A percentile compares a stretch with the other conserved stretches of the same genome.
phyloP scores from a whole-genome alignment of 2,888 invertebrate genomes.

The Monopis laevigella region DNA sequence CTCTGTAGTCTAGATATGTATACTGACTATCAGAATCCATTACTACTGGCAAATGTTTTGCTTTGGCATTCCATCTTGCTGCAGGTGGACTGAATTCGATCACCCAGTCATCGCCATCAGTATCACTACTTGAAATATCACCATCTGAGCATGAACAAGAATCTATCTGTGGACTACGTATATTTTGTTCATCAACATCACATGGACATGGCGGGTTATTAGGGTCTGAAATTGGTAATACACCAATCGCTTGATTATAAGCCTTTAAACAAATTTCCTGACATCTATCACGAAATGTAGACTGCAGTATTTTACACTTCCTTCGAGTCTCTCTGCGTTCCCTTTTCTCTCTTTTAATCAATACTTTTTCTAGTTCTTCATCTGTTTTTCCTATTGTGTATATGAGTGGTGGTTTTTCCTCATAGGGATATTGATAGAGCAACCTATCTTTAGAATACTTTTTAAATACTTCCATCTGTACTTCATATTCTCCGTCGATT shows the following conservation, averaged over 20 bases:
- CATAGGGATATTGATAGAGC: constrained; percentile 49
- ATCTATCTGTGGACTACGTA: constrained; percentile 34
- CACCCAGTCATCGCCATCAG: constrained; percentile 55
- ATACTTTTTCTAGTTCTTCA: constrained; percentile 42
- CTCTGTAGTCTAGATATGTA: constrained; percentile 51
- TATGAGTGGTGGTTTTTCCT: constrained; percentile 47
- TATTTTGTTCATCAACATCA: constrained; percentile 25
- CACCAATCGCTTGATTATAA: constrained; percentile 54
- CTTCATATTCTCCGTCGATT: constrained; percentile 47
- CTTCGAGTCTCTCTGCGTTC: constrained; percentile 50
- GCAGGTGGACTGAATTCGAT: constrained; percentile 53
- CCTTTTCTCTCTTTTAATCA: constrained; percentile 42
- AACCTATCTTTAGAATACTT: constrained; percentile 53
- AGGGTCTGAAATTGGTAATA: constrained; percentile 44
- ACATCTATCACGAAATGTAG: constrained; percentile 52
- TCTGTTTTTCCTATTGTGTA: constrained; percentile 53
- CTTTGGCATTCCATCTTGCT: constrained; percentile 44
- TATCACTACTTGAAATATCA: constrained; percentile 43
- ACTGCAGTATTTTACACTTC: constrained; percentile 46
- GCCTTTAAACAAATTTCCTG: constrained; percentile 60
- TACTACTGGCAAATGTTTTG: constrained; percentile 37
- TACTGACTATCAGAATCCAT: constrained; percentile 40
- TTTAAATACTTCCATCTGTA: constrained; percentile 57
- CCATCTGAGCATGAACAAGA: constrained; percentile 56
- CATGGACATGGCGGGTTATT: constrained; percentile 54